Percentiles rank a stretch among this genome's conserved stretches.
Evolutionary conservation across 2,888 invertebrate genomes (phyloP).

Genomic region (Leptura quadrifasciata): DNA sequence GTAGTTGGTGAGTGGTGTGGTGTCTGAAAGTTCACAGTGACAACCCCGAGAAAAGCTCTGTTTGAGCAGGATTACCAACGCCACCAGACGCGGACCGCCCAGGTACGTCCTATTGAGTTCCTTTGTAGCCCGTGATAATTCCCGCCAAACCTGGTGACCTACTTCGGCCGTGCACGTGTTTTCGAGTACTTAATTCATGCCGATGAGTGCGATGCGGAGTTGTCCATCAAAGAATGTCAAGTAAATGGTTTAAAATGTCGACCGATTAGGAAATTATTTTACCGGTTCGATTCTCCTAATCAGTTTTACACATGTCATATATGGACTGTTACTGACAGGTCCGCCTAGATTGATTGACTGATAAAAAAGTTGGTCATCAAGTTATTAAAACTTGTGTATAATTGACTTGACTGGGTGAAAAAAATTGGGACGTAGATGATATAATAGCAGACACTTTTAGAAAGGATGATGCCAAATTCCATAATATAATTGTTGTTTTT

Average conservation of each 20-base stretch:
- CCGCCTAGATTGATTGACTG: slow-evolving; percentile 22
- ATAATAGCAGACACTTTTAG: neutral
- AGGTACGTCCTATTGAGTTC: slow-evolving; percentile 33
- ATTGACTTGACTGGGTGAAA: slow-evolving; percentile 15
- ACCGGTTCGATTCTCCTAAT: slow-evolving; percentile 42
- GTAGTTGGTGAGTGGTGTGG: slow-evolving; percentile 63
- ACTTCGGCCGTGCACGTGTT: slow-evolving; percentile 38
- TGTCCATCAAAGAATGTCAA: neutral
- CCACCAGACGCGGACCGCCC: slow-evolving; percentile 19
- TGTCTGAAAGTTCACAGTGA: slow-evolving; percentile 43
- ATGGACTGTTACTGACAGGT: slow-evolving; percentile 25
- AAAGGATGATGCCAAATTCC: neutral
- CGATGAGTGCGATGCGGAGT: neutral
- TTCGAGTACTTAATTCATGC: neutral
- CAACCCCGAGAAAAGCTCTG: slow-evolving; percentile 31
- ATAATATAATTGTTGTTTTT: neutral
- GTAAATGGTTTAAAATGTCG: slow-evolving; percentile 38
- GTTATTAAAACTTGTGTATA: slow-evolving; percentile 15
- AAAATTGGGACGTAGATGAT: slow-evolving; percentile 8
- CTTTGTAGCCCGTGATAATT: neutral
- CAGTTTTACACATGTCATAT: slow-evolving; percentile 18
- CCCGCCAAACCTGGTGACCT: slow-evolving; percentile 37
- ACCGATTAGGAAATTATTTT: slow-evolving; percentile 39
- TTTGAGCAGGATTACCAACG: slow-evolving; percentile 40
- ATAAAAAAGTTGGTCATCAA: slow-evolving; percentile 24